Evolutionary conservation across 2,113 vertebrate species (phyloP).

Genomic region (Ovibos moschatus): DNA sequence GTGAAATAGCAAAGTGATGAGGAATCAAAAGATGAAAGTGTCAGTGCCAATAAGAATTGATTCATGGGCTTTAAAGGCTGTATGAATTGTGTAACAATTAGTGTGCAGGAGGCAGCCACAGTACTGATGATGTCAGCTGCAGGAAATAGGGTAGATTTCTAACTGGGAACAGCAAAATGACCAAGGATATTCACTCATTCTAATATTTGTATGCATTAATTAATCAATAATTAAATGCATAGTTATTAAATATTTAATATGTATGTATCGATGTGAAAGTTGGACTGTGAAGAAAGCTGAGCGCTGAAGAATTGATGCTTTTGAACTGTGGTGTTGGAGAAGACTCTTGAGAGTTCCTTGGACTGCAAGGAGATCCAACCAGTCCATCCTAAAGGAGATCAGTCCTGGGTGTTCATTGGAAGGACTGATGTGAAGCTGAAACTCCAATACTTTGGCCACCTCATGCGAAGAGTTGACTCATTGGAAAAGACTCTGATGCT

Average conservation of each 20-base stretch:
- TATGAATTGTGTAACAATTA: not conserved
- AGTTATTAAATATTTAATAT: not conserved
- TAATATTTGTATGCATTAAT: not conserved
- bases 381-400: too few species aligned
- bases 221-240: not conserved
- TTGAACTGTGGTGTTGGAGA: too few species aligned
- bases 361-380: too few species aligned
- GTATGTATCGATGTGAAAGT: too few species aligned
- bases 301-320: fast-evolving
- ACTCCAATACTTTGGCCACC: too few species aligned
- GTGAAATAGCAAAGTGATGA: not conserved
- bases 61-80: not conserved
- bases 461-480: too few species aligned
- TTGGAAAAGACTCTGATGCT: too few species aligned
- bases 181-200: not conserved
- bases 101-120: not conserved
- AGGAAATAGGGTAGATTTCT: not conserved
- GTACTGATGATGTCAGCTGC: not conserved
- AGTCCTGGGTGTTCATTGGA: too few species aligned
- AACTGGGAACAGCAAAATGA: not conserved
- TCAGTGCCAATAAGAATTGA: not conserved
- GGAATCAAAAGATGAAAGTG: not conserved
- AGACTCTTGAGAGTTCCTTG: too few species aligned
- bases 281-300: too few species aligned
- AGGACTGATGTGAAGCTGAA: too few species aligned